phyloP scores from a whole-genome alignment of 2,888 invertebrate genomes.

The Taenaris catops region DNA sequence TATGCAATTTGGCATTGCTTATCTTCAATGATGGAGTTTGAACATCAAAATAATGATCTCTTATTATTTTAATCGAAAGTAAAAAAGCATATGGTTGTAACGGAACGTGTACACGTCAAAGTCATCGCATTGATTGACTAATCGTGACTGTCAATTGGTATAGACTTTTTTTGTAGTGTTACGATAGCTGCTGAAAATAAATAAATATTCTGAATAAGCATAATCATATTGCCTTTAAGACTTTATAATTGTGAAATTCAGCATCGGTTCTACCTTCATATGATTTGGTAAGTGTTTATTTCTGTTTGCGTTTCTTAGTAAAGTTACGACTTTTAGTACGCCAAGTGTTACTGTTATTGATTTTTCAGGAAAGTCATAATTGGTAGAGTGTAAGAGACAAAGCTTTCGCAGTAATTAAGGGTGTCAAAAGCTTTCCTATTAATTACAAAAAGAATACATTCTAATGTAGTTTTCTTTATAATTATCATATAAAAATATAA shows the following conservation, averaged over 20 bases:
- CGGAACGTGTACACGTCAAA: no score
- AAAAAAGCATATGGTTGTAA: no score
- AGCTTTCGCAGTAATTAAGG: no score
- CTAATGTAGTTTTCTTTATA: no score
- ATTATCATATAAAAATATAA: no score
- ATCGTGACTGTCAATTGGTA: constrained; percentile 8
- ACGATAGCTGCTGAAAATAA: constrained; percentile 13
- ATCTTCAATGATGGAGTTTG: no score
- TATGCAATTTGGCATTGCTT: no score
- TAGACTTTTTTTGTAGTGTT: constrained; percentile 11
- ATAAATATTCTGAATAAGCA: constrained; percentile 13
- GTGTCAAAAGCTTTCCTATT: no score
- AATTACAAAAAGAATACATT: no score
- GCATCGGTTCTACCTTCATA: constrained; percentile 38
- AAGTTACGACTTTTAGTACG: constrained; percentile 26
- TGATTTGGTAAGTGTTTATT: constrained; percentile 23
- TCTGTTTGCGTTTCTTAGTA: constrained; percentile 25
- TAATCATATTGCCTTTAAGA: not conserved
- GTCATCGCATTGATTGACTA: constrained; percentile 1
- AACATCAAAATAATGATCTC: no score
- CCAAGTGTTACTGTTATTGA: constrained; percentile 35
- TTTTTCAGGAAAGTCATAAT: constrained; percentile 34
- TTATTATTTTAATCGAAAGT: no score
- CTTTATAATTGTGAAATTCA: not conserved
- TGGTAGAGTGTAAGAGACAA: no score